Evolutionary conservation across 2,888 invertebrate genomes (phyloP).

Genomic region (Hypselothyrea guttata): DNA sequence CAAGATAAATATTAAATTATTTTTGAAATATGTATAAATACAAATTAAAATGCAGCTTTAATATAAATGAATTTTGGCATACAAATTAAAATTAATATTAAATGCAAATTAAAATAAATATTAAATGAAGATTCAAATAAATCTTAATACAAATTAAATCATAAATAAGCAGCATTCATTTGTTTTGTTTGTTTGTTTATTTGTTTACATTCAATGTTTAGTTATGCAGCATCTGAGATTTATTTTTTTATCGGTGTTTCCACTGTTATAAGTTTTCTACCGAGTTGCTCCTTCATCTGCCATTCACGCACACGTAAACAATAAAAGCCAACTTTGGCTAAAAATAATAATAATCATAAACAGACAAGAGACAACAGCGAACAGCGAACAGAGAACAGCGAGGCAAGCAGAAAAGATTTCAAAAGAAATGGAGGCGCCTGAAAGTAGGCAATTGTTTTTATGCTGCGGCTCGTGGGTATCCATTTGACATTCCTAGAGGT

Average conservation of each 20-base stretch:
- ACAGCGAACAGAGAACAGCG: no score
- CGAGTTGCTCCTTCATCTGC: constrained; percentile 15
- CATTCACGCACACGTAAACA: constrained; percentile 48
- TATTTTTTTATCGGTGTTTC: constrained; percentile 8
- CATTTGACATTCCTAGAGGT: constrained; percentile 40
- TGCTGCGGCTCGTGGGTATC: constrained; percentile 26
- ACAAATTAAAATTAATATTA: no score
- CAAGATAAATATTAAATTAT: no score
- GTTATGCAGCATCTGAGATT: background rate
- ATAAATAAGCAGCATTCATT: no score
- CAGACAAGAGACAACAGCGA: constrained; percentile 24
- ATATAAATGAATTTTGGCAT: no score
- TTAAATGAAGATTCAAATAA: no score
- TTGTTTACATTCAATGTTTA: no score
- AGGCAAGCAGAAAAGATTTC: no score
- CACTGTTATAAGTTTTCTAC: background rate
- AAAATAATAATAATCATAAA: constrained; percentile 45
- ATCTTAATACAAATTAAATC: no score
- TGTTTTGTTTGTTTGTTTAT: constrained; percentile 1
- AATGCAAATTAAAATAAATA: no score
- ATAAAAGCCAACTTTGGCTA: constrained; percentile 43
- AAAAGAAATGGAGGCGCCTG: constrained; percentile 23
- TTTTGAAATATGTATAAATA: no score
- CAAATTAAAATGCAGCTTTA: no score
- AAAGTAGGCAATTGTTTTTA: constrained; percentile 66